Conservation (phyloP, 1,140 invertebrate species). For the Zaprionus kolodkinae region DNA sequence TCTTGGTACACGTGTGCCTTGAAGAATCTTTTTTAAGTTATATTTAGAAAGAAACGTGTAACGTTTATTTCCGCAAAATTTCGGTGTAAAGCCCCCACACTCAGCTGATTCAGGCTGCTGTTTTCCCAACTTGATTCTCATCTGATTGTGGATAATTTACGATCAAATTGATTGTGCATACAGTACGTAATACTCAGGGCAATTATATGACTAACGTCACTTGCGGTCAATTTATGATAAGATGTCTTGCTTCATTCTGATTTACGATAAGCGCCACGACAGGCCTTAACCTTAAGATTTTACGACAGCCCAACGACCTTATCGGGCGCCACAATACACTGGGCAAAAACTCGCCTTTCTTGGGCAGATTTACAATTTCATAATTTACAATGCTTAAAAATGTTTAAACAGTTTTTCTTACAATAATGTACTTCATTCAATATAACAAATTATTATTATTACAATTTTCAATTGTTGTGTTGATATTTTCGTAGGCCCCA, state of each 20-base stretch:
- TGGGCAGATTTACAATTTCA: too few species aligned
- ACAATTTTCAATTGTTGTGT: too few species aligned
- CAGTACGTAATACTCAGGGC: not conserved
- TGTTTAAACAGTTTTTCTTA: too few species aligned
- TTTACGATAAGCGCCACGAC: slow-evolving; percentile 30
- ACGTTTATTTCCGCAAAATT: not conserved
- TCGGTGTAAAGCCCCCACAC: not conserved
- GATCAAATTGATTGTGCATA: not conserved
- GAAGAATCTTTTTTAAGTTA: not conserved
- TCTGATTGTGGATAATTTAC: not conserved
- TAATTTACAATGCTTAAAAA: too few species aligned
- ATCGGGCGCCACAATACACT: not conserved
- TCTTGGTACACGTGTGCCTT: not conserved
- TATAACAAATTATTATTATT: too few species aligned
- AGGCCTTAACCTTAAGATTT: not conserved
- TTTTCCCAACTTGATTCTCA: not conserved
- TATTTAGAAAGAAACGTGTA: not conserved
- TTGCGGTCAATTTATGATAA: not conserved
- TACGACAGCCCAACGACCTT: not conserved
- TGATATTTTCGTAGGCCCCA: too few species aligned
- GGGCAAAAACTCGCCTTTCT: too few species aligned
- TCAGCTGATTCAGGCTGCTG: not conserved
- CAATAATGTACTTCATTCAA: too few species aligned
- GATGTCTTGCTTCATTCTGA: slow-evolving; percentile 17
- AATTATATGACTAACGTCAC: slow-evolving; percentile 1